Evolutionary conservation across 2,888 invertebrate species (phyloP), one percentile per base, ranked within the genome.

Genomic region (Drosophila gaucha): DNA sequence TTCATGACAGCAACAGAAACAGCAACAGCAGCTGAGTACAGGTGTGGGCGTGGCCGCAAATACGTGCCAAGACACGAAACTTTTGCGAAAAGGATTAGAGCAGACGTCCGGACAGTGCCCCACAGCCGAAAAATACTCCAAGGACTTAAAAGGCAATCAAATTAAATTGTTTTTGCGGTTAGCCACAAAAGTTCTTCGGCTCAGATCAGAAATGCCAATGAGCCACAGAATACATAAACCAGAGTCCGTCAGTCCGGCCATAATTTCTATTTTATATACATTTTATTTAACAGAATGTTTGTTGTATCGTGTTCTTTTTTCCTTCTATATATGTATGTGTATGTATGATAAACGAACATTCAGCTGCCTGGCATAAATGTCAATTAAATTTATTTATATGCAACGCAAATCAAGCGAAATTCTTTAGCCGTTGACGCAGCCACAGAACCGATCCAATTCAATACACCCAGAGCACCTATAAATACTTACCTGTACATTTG

Each of bases 141-240:
- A 58, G 75, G 78, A 70, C 73, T 85, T 86, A 82, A 84, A 71
- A 65, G 70, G 79, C 84, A 84, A 84, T 86, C 78, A 86, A 84
- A 85, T 79, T 84, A 82, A 86, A 84, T 86, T 82, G 85, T 84
- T 82, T 64, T 72, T 80, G 73, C 59, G 71, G 79, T 64, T 75
- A 33, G 31, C 77, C 84, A 20, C 79, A 74, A 77, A 59, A 66
- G 47, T 73, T 76, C 55, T 54, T 46, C 36, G 58, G 12, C 59
- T 59, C 36, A 55, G 26, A 41, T 65, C 18, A 46, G 39, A 57
- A 50, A 51, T 51, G 31, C 49, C 36, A 56, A 36, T 30, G 16
- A 35, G 12, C 24, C 26, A 31, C 31, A 46, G 39, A 65, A 50
- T 33, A 41, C 12, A 31, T 9, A 60, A 33, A 26, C 24, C 60